Evolutionary conservation across 1,140 invertebrate genomes (phyloP).

Genomic region (Magallana gigas): DNA sequence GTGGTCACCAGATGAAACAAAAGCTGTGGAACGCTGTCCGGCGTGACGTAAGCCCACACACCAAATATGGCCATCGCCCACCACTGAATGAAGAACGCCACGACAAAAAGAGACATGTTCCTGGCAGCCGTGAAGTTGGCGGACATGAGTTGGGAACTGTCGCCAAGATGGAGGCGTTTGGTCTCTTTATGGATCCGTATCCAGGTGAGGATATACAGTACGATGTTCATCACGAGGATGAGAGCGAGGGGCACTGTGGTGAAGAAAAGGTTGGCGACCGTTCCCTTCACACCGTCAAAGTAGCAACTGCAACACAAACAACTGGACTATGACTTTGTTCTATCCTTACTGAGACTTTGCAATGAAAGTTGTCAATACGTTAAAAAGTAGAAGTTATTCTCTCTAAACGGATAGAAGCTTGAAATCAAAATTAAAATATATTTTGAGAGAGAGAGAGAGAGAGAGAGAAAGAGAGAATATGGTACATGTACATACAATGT

Average conservation of each 20-base stretch:
- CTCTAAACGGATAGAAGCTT: too few species aligned
- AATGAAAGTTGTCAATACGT: too few species aligned
- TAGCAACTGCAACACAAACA: slow-evolving; percentile 40
- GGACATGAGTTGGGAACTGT: not conserved
- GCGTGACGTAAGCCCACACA: slow-evolving; percentile 29
- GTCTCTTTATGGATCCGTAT: slow-evolving; percentile 33
- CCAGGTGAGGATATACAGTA: slow-evolving; percentile 44
- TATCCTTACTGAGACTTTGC: too few species aligned
- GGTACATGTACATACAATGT: slow-evolving; percentile 55
- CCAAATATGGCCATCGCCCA: slow-evolving; percentile 49
- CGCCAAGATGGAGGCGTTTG: not conserved
- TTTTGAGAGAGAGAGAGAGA: not conserved
- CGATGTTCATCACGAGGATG: slow-evolving; percentile 33
- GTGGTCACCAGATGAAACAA: slow-evolving; percentile 62
- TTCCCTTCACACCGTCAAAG: slow-evolving; percentile 50
- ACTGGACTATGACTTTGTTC: not conserved
- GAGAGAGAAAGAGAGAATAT: not conserved
- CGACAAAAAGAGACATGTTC: slow-evolving; percentile 50
- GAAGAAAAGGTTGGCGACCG: slow-evolving; percentile 44
- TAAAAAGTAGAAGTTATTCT: too few species aligned
- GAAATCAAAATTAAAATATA: too few species aligned
- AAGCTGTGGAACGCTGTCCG: slow-evolving; percentile 53
- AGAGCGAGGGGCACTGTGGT: slow-evolving; percentile 43
- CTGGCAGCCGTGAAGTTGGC: slow-evolving; percentile 43
- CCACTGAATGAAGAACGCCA: slow-evolving; percentile 51